Base-by-base conservation (phyloP, 2,797 vertebrate genomes). In the Bovichtus diacanthus region DNA sequence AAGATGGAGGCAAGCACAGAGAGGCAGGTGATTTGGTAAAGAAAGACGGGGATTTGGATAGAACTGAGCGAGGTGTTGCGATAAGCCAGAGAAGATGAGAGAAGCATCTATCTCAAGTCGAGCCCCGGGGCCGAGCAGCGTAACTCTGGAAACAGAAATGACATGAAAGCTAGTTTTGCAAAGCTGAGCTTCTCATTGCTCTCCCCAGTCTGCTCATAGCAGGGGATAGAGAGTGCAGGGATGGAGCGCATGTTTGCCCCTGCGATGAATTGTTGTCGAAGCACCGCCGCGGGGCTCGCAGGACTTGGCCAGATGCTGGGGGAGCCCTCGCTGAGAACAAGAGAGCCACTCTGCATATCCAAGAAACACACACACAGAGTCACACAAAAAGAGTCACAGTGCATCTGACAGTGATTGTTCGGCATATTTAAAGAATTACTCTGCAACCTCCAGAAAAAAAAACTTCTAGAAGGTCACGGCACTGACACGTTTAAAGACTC, bases 31-130 rank as follows among this genome's bases (percentile, higher is more conserved):
- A 90, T 86, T 88, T 84, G 59, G 54, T 76, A 76, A 70, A 72
- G 70, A 86, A 84, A 83, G 49, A 69, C 54, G 18, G 68, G 78
- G 81, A 83, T 90, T 85, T 84, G 82, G 79, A 80, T 81, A 74
- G 74, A 81, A 86, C n/a, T 70, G 79, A 88, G 78, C 67, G 80
- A 89, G 79, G 67, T 67, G 51, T 77, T 62, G 77, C 18, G 82
- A 87, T 92, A 91, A 88, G 84, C 81, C 21, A 13, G 19, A 83
- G 71, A 90, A 76, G 88, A 86, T 84, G 85, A 91, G 80, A 67
- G 61, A 62, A 77, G 76, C 82, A 90, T 88, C 77, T 71, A 70
- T 90, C 80, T 76, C 65, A 44, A 81, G 67, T 83, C 41, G 29
- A 88, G 76, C 78, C 89, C 85, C 1, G 60, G 73, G 82, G 88